A percentile compares a stretch with the other conserved stretches of the same genome.
Conservation (phyloP, 2,113 vertebrate genomes). For the Tympanuchus pallidicinctus region DNA sequence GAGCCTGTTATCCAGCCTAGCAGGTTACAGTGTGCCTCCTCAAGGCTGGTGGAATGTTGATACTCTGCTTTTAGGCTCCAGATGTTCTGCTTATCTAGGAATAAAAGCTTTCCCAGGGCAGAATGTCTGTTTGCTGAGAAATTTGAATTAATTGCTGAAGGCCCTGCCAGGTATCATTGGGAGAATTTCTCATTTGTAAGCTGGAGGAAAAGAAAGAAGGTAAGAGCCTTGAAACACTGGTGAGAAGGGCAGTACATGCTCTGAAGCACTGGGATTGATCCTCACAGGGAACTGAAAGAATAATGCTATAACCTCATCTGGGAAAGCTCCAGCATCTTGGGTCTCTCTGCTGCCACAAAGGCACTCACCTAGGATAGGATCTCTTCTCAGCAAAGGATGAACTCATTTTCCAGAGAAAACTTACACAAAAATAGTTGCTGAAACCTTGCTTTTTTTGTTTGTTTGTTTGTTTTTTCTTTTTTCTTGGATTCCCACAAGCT, state of each 20-base stretch:
- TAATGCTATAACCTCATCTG: not conserved
- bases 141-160: too few relatives aligned
- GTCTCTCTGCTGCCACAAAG: not conserved
- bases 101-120: too few relatives aligned
- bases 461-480: not conserved
- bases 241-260: not conserved
- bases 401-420: not conserved
- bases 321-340: not conserved
- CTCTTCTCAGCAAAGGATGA: not conserved
- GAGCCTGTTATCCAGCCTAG: too few relatives aligned
- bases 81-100: too few relatives aligned
- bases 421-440: not conserved
- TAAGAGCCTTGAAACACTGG: not conserved
- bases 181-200: slow-evolving; percentile 1
- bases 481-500: not conserved
- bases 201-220: not conserved
- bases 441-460: not conserved
- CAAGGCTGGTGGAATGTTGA: too few relatives aligned
- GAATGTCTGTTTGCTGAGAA: too few relatives aligned
- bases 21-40: too few relatives aligned
- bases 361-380: not conserved
- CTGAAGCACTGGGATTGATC: not conserved
- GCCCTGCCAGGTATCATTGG: not conserved
- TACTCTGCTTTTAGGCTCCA: too few relatives aligned
- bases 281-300: not conserved